Evolutionary conservation across 2,797 vertebrate genomes (phyloP), one percentile per base, ranked within the genome.

Genomic region (Hirundo rustica): DNA sequence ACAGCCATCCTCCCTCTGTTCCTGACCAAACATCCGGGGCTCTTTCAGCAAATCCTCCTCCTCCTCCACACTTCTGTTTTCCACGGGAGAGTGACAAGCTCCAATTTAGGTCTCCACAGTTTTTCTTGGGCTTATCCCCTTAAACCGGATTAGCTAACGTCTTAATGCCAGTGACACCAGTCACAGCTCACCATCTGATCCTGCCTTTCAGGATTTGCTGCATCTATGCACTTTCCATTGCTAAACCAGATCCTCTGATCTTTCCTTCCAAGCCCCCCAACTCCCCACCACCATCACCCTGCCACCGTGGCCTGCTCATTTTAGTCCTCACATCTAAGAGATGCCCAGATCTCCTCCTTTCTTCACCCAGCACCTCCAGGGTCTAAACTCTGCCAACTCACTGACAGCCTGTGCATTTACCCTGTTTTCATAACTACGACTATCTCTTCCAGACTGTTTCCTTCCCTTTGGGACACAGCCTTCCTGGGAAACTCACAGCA

Each of bases 51-150:
- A 83, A 93, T 83, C 89, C 26, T 93, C 58, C 71, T 81, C 58
- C 89, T 93, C 85, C 88, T 95, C 86, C 74, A 75, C 77, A 32
- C 60, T 85, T 64, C 74, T 74, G 71, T 88, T 85, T 93, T 89
- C 85, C 87, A 88, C 9, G 1, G 75, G 60, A 96, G 93, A 95
- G 62, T 95, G 95, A 97, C 96, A 97, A 91, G 95, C 93, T 96
- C 95, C 94, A 96, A 92, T 97, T 96, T 96, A 96, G 93, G 95
- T 96, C 93, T 97, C 95, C 93, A 96, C 92, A 96, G 91, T 93
- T 94, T 95, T 94, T 79, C 87, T 91, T 50, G 95, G 92, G 95
- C 82, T 97, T 96, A 97, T 96, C 96, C 96, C 93, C 87, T 94
- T 96, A 96, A 96, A 96, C 93, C 85, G 88, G 95, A 96, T 97